Conservation (phyloP, 2,888 invertebrate species). For the Drosophila cognata region DNA sequence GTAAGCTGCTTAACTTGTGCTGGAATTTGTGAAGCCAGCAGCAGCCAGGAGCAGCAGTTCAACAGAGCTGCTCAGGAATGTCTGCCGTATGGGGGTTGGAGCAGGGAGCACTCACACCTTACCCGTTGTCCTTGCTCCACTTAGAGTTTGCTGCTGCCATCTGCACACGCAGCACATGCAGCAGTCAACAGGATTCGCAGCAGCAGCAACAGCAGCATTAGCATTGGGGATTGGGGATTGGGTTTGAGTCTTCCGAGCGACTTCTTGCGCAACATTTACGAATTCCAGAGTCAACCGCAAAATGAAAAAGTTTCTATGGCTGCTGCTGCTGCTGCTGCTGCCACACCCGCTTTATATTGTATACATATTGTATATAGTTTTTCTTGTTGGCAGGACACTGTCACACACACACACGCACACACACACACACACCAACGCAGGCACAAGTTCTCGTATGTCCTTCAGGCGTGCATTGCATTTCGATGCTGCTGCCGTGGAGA, state of each 20-base stretch:
- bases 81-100: slow-evolving; percentile 15
- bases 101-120: slow-evolving; percentile 38
- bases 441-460: slow-evolving; percentile 58
- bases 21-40: slow-evolving; percentile 59
- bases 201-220: slow-evolving; percentile 25
- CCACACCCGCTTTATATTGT: slow-evolving; percentile 52
- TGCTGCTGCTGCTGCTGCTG: slow-evolving; percentile 37
- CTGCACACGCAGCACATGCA: slow-evolving; percentile 5
- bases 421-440: slow-evolving; percentile 18
- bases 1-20: slow-evolving; percentile 75
- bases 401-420: neutral
- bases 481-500: slow-evolving; percentile 72
- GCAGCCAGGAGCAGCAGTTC: slow-evolving; percentile 22
- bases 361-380: slow-evolving; percentile 71
- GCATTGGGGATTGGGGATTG: slow-evolving; percentile 18
- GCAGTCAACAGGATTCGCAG: slow-evolving; percentile 66
- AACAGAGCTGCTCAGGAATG: slow-evolving; percentile 56
- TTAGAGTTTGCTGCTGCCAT: slow-evolving; percentile 63
- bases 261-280: slow-evolving; percentile 76
- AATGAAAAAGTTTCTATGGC: slow-evolving; percentile 78
- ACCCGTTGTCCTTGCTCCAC: slow-evolving; percentile 80
- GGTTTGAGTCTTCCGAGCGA: slow-evolving; percentile 36
- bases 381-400: slow-evolving; percentile 44
- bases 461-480: slow-evolving; percentile 75
- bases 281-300: slow-evolving; percentile 79